phyloP scores from a whole-genome alignment of 1,140 invertebrate species.

The Drosophila pallidifrons region DNA sequence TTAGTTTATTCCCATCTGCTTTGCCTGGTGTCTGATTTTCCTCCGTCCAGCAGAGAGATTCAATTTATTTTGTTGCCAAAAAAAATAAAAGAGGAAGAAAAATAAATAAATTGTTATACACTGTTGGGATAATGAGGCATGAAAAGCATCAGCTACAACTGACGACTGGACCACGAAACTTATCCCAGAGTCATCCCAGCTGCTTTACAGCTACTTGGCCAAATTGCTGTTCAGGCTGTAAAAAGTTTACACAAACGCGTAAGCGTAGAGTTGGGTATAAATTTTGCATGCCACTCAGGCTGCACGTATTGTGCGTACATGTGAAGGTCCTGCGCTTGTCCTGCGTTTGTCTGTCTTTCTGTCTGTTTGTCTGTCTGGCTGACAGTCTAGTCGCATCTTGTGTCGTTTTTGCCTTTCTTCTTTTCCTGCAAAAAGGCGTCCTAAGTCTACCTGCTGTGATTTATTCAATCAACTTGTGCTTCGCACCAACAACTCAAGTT shows the following conservation, averaged over 20 bases:
- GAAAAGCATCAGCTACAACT: conserved; percentile 43
- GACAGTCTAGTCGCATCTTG: conserved; percentile 17
- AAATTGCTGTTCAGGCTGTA: conserved; percentile 68
- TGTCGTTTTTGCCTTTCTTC: background rate
- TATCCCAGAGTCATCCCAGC: conserved; percentile 53
- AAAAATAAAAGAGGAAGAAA: background rate
- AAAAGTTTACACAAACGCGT: conserved; percentile 55
- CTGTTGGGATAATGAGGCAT: conserved; percentile 73
- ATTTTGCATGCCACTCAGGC: conserved; percentile 60
- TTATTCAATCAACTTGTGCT: conserved; percentile 81
- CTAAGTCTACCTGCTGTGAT: conserved; percentile 73
- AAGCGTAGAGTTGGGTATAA: conserved; percentile 42
- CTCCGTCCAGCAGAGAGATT: conserved; percentile 14
- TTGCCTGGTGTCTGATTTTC: background rate
- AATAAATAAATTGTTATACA: conserved; percentile 60
- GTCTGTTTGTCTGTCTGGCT: conserved; percentile 3
- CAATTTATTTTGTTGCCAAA: conserved; percentile 42
- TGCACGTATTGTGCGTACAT: conserved; percentile 25
- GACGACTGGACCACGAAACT: conserved; percentile 21
- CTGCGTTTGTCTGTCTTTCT: conserved; percentile 19
- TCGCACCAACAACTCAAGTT: conserved; percentile 57
- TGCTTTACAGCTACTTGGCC: conserved; percentile 72
- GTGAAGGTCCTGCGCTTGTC: conserved; percentile 6
- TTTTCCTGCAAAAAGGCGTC: background rate
- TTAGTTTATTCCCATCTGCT: background rate